Base-by-base conservation (phyloP, 1,140 invertebrate species). In the Sycobia sp. region DNA sequence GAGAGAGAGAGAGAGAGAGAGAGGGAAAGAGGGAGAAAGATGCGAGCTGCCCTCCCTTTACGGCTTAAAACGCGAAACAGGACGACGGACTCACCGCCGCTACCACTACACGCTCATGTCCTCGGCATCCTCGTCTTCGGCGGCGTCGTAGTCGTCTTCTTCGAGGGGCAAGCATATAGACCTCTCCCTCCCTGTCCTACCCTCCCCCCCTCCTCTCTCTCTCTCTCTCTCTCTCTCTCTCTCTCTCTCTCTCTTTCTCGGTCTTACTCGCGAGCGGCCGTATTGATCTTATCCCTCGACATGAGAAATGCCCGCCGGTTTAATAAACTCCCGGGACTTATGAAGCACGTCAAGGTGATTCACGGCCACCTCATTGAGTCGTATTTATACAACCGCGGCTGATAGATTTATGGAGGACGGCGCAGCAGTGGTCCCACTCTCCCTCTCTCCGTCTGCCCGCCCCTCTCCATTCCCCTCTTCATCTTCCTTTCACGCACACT, bases 321-420 rank as follows among this genome's bases (percentile, higher is more conserved):
- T 82, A 82, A 82, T 82, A 82, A 82, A 82, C 80, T 82, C 78
- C 77, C 78, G 78, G 80, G 80, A 81, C 79, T 81, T 82, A 81
- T 82, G 80, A 82, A 82, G 80, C 80, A 80, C 78, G 80, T 81
- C 80, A 79, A 73, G 77, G 78, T 82, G 80, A 80, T 82, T 81
- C 80, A 81, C 79, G 77, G 78, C 77, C 79, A 78, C 77, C 79
- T 81, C 77, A 81, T 81, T 81, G 78, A 80, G 79, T 81, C 79
- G 79, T 82, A 81, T 82, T 81, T 82, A 80, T 81, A 82, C 80
- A 80, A 82, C 79, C 80, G 73, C 75, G 74, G 73, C 73, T 82
- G 78, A 82, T 81, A 82, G 79, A 81, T 81, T 81, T 82, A 81
- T 81, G 79, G 79, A 80, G 77, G 79, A 81, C 78, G 79, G 77